Evolutionary conservation across 2,113 vertebrate species (phyloP).

Genomic region (Crotalus viridis): DNA sequence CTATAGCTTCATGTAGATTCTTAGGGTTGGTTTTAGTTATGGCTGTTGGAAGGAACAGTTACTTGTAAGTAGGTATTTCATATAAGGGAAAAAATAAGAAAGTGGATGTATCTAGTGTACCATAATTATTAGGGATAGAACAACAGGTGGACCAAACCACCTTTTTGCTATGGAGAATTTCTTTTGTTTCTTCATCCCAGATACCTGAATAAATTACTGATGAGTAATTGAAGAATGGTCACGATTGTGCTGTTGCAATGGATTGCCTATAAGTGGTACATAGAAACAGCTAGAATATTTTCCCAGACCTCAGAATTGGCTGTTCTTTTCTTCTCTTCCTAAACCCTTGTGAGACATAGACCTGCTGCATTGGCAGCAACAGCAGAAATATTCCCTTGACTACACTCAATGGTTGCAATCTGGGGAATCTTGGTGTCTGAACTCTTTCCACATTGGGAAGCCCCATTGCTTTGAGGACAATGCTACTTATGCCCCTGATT

Average conservation of each 20-base stretch:
- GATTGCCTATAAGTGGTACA: not conserved
- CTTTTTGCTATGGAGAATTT: not conserved
- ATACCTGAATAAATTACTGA: not conserved
- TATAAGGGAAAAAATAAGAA: not conserved
- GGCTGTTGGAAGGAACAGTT: not conserved
- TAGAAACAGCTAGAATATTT: not conserved
- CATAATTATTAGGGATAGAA: not conserved
- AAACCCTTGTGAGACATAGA: not conserved
- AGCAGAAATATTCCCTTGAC: not conserved
- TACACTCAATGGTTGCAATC: not conserved
- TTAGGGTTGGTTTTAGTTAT: not conserved
- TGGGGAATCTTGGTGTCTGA: not conserved
- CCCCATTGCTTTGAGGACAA: not conserved
- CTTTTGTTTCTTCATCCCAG: not conserved
- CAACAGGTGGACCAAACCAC: not conserved
- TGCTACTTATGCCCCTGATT: not conserved
- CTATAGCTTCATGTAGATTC: not conserved
- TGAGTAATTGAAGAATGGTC: not conserved
- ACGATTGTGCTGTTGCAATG: not conserved
- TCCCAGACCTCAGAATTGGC: not conserved
- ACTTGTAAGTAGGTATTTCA: not conserved
- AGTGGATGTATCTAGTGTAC: not conserved
- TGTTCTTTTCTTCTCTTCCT: not conserved
- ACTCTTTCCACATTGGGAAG: not conserved
- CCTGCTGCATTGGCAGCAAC: not conserved